A percentile compares a stretch with the other conserved stretches of the same genome.
phyloP scores from a whole-genome alignment of 92 coral and sea anemone genomes.

The Palythoa caribaeorum region DNA sequence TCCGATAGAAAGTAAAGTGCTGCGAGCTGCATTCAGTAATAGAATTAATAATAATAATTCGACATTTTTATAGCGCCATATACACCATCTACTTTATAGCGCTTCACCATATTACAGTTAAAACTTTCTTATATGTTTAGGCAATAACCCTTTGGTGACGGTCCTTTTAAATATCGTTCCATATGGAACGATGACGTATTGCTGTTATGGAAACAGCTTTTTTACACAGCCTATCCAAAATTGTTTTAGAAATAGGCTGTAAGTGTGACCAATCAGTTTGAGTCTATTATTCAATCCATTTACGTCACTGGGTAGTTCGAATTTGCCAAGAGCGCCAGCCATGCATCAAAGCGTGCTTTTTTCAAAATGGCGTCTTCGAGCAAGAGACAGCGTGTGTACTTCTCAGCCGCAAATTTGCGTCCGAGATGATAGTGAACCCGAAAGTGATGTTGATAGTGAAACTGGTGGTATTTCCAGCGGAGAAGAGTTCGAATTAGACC shows the following conservation, averaged over 20 bases:
- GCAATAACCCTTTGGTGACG: constrained; percentile 8
- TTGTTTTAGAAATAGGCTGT: neutral
- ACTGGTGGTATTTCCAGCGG: neutral
- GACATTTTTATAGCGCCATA: no score
- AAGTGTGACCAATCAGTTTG: neutral
- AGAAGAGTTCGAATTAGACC: constrained; percentile 17
- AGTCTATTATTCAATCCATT: neutral
- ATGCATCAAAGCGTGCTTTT: neutral
- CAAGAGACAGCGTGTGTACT: constrained; percentile 5
- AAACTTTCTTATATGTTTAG: no score
- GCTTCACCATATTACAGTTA: no score
- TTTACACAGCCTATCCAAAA: neutral
- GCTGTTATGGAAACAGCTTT: neutral
- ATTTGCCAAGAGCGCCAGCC: neutral
- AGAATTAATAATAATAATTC: no score
- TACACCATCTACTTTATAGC: no score
- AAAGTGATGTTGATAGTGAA: neutral
- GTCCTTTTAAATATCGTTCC: constrained; percentile 8
- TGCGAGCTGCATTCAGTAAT: no score
- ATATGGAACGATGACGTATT: constrained; percentile 3
- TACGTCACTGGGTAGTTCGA: neutral
- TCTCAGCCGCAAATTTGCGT: neutral
- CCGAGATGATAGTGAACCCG: neutral
- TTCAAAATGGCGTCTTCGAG: neutral
- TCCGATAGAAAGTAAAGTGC: no score